Conservation (phyloP, 2,113 vertebrate species). For the Datnioides undecimradiatus region DNA sequence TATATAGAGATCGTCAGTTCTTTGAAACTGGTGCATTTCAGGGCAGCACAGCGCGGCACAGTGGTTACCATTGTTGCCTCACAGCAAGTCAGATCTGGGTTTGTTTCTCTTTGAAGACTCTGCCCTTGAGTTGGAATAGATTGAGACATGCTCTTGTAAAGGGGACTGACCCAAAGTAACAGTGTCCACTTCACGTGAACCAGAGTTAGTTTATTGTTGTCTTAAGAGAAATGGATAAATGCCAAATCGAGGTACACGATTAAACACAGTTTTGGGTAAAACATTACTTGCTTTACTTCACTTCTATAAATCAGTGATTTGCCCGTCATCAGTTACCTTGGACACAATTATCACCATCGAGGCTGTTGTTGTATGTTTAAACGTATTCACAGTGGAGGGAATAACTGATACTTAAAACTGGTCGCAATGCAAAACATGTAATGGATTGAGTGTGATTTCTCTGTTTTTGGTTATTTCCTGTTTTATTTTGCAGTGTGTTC, state of each 20-base stretch:
- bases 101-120: constrained; percentile 23
- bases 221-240: background rate
- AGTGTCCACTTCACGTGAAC: background rate
- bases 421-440: no score
- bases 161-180: background rate
- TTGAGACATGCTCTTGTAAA: constrained; percentile 4
- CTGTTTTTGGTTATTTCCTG: no score
- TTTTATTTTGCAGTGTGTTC: no score
- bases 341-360: constrained; percentile 1
- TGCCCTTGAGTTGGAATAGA: background rate
- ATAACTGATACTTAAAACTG: background rate
- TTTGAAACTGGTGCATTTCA: constrained; percentile 12
- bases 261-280: constrained; percentile 3
- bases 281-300: background rate
- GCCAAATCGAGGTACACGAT: background rate
- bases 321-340: background rate
- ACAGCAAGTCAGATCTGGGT: background rate
- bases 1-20: background rate
- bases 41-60: background rate
- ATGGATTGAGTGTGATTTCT: no score
- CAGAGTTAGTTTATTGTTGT: background rate
- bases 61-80: constrained; percentile 4
- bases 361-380: background rate
- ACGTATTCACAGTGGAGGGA: background rate
- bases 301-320: background rate